phyloP scores from a whole-genome alignment of 1,140 invertebrate genomes.

The Meteorus sp. region DNA sequence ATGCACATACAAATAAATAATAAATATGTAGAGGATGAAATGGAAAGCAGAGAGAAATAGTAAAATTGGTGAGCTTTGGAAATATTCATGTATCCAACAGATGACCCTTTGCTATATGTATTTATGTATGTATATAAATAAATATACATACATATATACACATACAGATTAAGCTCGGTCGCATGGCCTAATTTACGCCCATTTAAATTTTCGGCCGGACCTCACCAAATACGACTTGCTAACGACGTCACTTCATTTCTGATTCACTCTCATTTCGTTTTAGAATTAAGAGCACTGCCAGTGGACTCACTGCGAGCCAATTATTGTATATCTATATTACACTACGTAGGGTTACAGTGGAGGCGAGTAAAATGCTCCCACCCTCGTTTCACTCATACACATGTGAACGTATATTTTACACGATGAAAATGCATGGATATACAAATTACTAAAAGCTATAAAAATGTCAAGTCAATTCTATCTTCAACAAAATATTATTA shows the following conservation, averaged over 20 bases:
- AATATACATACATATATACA: constrained; percentile 7
- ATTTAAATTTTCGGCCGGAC: constrained; percentile 29
- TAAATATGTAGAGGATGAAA: background rate
- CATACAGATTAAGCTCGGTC: constrained; percentile 3
- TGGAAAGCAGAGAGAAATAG: background rate
- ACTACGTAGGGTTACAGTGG: too few relatives aligned
- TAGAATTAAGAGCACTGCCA: constrained; percentile 18
- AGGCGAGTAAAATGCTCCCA: too few relatives aligned
- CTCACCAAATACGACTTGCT: constrained; percentile 22
- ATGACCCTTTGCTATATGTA: too few relatives aligned
- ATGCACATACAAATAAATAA: too few relatives aligned
- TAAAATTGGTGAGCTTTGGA: too few relatives aligned
- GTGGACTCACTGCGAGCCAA: too few relatives aligned
- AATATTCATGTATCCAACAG: background rate
- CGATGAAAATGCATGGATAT: background rate
- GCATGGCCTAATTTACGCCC: constrained; percentile 23
- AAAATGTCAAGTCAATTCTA: too few relatives aligned
- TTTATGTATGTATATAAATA: constrained; percentile 2
- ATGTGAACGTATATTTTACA: background rate
- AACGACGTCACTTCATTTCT: constrained; percentile 30
- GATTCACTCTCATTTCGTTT: constrained; percentile 29
- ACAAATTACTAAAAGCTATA: background rate
- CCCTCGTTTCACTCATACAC: too few relatives aligned
- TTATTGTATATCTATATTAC: background rate
- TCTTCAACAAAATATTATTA: too few relatives aligned